These are phyloP conservation scores for Drosophila obscura DNA, from an alignment of 1,140 invertebrate genomes.

Conservation along the genomic window DNA sequence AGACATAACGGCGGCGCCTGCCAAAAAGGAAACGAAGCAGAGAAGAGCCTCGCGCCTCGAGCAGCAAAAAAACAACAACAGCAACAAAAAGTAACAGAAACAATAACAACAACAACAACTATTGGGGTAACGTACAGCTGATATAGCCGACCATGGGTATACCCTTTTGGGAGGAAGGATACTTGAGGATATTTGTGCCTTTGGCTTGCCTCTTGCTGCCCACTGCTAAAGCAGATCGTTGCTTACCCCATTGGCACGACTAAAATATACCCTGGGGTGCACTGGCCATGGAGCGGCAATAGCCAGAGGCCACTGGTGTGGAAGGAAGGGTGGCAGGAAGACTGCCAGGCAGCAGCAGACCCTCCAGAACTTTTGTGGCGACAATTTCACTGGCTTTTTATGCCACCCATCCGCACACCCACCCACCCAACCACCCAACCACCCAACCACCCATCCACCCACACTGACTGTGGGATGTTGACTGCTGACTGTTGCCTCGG, in stretches of 20 bases:
- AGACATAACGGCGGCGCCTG: conserved; percentile 66
- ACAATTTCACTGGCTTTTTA: conserved; percentile 28
- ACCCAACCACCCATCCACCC: no score
- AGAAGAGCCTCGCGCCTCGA: conserved; percentile 2
- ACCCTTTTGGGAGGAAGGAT: no score
- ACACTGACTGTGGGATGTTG: no score
- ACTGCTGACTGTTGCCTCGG: no score
- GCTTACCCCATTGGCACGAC: no score
- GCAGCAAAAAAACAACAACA: conserved; percentile 16
- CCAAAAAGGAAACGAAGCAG: conserved; percentile 37
- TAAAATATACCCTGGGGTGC: conserved; percentile 1
- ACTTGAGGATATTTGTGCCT: no score
- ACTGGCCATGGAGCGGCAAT: not conserved
- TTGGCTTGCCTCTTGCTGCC: no score
- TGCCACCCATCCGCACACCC: conserved; percentile 1
- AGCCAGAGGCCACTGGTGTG: conserved; percentile 15
- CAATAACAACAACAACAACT: not conserved
- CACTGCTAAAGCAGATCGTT: not conserved
- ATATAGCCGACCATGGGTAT: no score
- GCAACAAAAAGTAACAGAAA: not conserved
- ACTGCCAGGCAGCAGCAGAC: no score
- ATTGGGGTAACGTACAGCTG: not conserved
- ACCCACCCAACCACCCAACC: no score
- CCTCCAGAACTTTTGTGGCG: conserved; percentile 46
- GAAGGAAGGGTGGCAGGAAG: not conserved